These are phyloP conservation scores for Polymixis lichenea DNA, from an alignment of 2,888 invertebrate genomes.

Conservation along the genomic window DNA sequence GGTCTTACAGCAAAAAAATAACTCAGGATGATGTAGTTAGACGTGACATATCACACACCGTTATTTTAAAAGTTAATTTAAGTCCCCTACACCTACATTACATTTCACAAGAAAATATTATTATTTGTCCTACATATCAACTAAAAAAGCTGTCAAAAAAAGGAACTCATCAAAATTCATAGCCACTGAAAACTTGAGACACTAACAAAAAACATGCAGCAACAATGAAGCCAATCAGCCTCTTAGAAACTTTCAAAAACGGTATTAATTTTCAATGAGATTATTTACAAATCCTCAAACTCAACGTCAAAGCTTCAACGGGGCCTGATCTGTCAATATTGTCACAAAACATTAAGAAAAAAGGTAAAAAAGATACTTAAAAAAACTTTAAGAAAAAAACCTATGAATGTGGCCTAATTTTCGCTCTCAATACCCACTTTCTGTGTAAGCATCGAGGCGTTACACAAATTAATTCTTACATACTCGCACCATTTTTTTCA, in stretches of 20 bases:
- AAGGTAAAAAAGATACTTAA: conserved; percentile 62
- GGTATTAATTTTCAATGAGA: conserved; percentile 89
- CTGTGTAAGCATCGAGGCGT: conserved; percentile 89
- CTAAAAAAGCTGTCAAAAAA: conserved; percentile 56
- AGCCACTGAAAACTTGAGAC: conserved; percentile 76
- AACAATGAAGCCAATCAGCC: conserved; percentile 88
- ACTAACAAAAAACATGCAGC: conserved; percentile 78
- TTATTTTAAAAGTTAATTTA: conserved; percentile 11
- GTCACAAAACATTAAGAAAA: conserved; percentile 85
- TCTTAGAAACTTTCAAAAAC: conserved; percentile 78
- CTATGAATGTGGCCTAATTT: conserved; percentile 89
- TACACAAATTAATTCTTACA: conserved; percentile 88
- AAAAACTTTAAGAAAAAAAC: conserved; percentile 72
- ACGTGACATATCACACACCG: background rate
- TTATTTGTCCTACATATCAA: conserved; percentile 23
- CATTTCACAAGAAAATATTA: conserved; percentile 20
- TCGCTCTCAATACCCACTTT: conserved; percentile 88
- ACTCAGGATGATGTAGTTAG: background rate
- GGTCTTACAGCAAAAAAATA: background rate
- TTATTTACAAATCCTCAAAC: conserved; percentile 88
- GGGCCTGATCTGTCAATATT: conserved; percentile 89
- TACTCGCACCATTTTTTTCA: conserved; percentile 65
- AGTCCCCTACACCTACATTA: conserved; percentile 5
- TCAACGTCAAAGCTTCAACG: conserved; percentile 73
- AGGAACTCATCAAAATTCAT: conserved; percentile 74